Base-by-base conservation (phyloP, 2,113 vertebrate genomes). In the Datnioides undecimradiatus region DNA sequence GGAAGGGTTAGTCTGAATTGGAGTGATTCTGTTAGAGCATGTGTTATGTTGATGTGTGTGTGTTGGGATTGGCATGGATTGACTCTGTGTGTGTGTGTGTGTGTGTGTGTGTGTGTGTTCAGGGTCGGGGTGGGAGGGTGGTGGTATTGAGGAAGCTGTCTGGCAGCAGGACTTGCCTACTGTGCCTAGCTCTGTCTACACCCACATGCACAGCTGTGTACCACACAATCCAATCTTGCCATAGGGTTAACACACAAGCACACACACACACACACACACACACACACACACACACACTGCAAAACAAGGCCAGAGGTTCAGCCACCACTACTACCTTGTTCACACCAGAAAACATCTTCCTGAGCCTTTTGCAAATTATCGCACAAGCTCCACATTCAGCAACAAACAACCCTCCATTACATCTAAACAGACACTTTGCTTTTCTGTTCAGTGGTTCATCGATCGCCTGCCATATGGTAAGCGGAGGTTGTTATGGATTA, bases 121-220 rank as follows among this genome's bases (percentile, higher is more conserved):
- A 40, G 76, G 72, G 73, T 68, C 6, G 16, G 55, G 81, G 65
- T 54, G 31, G 49, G 36, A 23, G 46, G 40, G 48, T 17, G 57
- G 57, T 38, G 64, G 46, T 69, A 79, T 79, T 88, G 79, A 85
- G 82, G 78, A 85, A 91, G 83, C 88, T 87, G 90, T 92, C 90
- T 93, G 92, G 91, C 88, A 90, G 86, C 77, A 48, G 85, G 85
- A 63, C 66, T 88, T 86, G 83, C 81, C 90, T 88, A 87, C 76
- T 87, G 33, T 86, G 76, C 84, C 80, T 78, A 66, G 72, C 64
- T 87, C 71, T 46, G 27, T 87, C 69, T 80, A 75, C 90, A 90
- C 89, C 86, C 88, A 91, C 89, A 85, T 84, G 25, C 80, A 90
- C 94, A 92, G 88, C 90, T 94, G 84, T 88, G 87, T 71, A 91